Conservation (phyloP, 2,113 vertebrate species). For the Empidonax traillii region DNA sequence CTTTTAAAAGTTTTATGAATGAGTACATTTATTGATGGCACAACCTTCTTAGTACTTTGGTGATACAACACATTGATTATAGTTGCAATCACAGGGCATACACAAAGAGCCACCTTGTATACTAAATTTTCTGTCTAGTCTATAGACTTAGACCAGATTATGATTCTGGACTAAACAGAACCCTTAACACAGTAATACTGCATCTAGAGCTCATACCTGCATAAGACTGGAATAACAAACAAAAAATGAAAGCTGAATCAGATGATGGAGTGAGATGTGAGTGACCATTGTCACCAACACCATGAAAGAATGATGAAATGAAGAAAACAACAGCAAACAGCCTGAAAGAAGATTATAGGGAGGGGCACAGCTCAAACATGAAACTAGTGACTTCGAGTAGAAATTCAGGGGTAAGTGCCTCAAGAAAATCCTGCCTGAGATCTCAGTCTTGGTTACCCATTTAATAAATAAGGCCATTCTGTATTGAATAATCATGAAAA, state of each 20-base stretch:
- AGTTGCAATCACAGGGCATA: background rate
- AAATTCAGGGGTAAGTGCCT: background rate
- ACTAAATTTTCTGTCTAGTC: background rate
- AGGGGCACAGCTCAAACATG: fast-evolving
- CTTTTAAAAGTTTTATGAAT: background rate
- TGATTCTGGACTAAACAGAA: background rate
- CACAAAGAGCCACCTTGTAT: background rate
- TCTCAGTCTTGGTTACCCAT: background rate
- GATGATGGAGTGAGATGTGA: background rate
- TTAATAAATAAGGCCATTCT: background rate
- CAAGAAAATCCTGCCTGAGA: background rate
- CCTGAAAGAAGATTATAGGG: background rate
- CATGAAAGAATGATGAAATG: background rate
- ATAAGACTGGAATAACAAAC: background rate
- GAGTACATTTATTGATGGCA: background rate
- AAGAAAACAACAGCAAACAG: background rate
- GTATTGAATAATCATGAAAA: background rate
- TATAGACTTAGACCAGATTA: background rate
- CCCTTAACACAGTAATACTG: background rate
- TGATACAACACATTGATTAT: background rate
- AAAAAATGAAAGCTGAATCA: background rate
- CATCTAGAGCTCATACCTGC: background rate
- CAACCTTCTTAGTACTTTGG: background rate
- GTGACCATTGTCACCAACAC: background rate
- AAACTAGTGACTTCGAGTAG: background rate